Evolutionary conservation across 2,797 vertebrate genomes (phyloP).

Genomic region (Pseudomugil tenellus): DNA sequence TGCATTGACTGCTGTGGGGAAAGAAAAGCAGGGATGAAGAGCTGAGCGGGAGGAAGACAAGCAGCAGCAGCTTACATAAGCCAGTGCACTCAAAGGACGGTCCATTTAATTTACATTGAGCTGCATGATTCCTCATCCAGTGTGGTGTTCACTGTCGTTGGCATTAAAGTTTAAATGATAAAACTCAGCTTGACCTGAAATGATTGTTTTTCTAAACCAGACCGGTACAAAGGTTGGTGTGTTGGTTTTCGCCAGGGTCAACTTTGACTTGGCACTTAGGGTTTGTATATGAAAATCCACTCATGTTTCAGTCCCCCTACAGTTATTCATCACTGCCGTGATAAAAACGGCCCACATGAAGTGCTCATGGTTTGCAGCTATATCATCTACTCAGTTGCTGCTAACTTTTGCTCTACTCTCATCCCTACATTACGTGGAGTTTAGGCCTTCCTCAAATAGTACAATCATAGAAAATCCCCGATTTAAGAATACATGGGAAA

Average conservation of each 20-base stretch:
- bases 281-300: constrained; percentile 11
- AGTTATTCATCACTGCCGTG: constrained; percentile 9
- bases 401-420: constrained; percentile 30
- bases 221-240: constrained; percentile 33
- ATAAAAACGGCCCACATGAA: constrained; percentile 27
- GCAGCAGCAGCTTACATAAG: constrained; percentile 77
- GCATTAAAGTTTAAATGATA: constrained; percentile 53
- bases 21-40: constrained; percentile 64
- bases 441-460: not conserved
- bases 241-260: constrained; percentile 45
- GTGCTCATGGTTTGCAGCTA: constrained; percentile 31
- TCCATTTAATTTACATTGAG: constrained; percentile 74
- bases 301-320: constrained; percentile 12
- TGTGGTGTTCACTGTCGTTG: constrained; percentile 61
- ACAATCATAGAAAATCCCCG: not conserved
- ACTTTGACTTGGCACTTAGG: constrained; percentile 31
- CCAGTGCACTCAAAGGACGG: constrained; percentile 72
- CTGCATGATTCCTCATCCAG: constrained; percentile 56
- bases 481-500: not conserved
- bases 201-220: constrained; percentile 24
- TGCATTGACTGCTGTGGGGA: constrained; percentile 57
- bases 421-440: constrained; percentile 6
- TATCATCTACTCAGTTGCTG: constrained; percentile 38
- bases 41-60: constrained; percentile 34
- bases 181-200: constrained; percentile 47